Evolutionary conservation across 1,140 invertebrate genomes (phyloP).

Genomic region (Pachyrhynchus sulphureomaculatus): DNA sequence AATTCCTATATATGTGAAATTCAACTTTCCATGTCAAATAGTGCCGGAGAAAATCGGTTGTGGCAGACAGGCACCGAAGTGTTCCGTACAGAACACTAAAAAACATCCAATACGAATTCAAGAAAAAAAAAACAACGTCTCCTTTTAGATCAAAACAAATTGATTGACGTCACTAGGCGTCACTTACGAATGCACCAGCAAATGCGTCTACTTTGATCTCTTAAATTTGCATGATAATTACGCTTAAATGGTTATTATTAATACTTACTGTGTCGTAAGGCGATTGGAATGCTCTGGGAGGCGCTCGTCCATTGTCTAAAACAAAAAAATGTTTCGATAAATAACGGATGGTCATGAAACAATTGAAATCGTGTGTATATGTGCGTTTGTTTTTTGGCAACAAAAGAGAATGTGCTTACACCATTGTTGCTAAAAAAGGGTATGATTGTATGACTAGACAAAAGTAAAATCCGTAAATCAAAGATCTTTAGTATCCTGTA

Average conservation of each 20-base stretch:
- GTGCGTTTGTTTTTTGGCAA: constrained; percentile 19
- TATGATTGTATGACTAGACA: too few species aligned
- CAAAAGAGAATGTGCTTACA: neutral
- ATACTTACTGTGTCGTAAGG: constrained; percentile 25
- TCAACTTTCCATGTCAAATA: too few species aligned
- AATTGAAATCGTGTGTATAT: neutral
- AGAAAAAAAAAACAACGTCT: too few species aligned
- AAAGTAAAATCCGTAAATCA: too few species aligned
- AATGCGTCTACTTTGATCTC: constrained; percentile 15
- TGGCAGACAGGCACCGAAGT: too few species aligned
- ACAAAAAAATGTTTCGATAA: constrained; percentile 22
- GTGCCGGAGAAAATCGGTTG: too few species aligned
- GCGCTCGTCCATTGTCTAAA: constrained; percentile 23
- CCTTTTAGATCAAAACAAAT: neutral
- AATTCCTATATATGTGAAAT: too few species aligned
- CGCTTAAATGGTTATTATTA: constrained; percentile 29
- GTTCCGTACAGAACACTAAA: too few species aligned
- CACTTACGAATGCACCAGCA: neutral
- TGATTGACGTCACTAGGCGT: neutral
- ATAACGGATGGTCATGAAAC: constrained; percentile 10
- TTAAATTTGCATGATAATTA: constrained; percentile 21
- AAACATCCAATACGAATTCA: too few species aligned
- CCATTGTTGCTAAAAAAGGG: constrained; percentile 7
- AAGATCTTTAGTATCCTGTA: too few species aligned
- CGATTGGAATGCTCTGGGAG: constrained; percentile 22